These are phyloP conservation scores for Platycheirus rosarum DNA, from an alignment of 2,888 invertebrate species.

Conservation along the genomic window DNA sequence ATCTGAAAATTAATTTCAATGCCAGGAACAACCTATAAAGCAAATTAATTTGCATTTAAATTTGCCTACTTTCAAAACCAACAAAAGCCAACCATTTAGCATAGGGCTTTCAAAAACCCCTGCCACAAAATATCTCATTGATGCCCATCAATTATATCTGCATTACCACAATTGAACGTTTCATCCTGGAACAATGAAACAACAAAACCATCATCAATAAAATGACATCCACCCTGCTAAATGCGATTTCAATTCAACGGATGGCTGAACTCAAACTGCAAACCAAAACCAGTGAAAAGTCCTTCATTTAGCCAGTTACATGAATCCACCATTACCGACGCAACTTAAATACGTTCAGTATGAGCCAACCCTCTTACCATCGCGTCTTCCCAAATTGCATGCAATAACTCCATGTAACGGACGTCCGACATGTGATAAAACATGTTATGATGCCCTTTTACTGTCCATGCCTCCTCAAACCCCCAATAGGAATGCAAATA, in stretches of 20 bases:
- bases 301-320: conserved; percentile 67
- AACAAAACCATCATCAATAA: conserved; percentile 58
- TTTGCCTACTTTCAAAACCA: conserved; percentile 4
- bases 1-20: no score
- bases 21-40: no score
- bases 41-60: conserved; percentile 29
- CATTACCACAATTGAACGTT: conserved; percentile 64
- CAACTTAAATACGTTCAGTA: conserved; percentile 11
- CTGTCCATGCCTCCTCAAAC: conserved; percentile 4
- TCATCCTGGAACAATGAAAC: conserved; percentile 46
- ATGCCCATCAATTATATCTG: conserved; percentile 67
- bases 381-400: conserved; percentile 3
- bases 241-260: conserved; percentile 59
- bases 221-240: conserved; percentile 40
- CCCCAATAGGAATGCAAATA: conserved; percentile 52
- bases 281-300: conserved; percentile 55
- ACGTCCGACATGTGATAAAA: conserved; percentile 71
- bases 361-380: conserved; percentile 31
- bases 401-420: conserved; percentile 65
- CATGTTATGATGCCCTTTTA: conserved; percentile 64
- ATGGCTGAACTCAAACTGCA: conserved; percentile 54
- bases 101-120: conserved; percentile 11
- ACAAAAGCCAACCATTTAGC: conserved; percentile 1
- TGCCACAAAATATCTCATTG: neutral
- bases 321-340: conserved; percentile 53